These are phyloP conservation scores for Dinothrombium tinctorium DNA, from an alignment of 1,140 invertebrate species.

Conservation along the genomic window DNA sequence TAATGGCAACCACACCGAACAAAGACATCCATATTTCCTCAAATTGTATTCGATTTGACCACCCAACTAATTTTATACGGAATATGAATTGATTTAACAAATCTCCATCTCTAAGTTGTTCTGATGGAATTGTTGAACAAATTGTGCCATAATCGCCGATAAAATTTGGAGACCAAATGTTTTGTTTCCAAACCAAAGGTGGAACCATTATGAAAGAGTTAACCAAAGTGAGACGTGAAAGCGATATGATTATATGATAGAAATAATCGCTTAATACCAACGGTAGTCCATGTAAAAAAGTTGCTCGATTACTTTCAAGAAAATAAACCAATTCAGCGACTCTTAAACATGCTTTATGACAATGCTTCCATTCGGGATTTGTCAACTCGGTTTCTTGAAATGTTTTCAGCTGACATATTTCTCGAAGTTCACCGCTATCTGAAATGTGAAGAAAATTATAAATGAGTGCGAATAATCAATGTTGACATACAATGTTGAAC, in stretches of 20 bases:
- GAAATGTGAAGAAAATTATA: background rate
- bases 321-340: slow-evolving; percentile 21
- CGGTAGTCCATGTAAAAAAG: background rate
- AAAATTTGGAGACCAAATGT: slow-evolving; percentile 28
- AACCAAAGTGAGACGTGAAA: slow-evolving; percentile 33
- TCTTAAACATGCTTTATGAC: slow-evolving; percentile 11
- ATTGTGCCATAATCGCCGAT: slow-evolving; percentile 28
- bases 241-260: slow-evolving; percentile 19
- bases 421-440: background rate
- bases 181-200: slow-evolving; percentile 35
- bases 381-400: background rate
- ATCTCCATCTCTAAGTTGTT: slow-evolving; percentile 48
- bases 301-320: slow-evolving; percentile 13
- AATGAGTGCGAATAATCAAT: background rate
- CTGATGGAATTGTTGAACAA: slow-evolving; percentile 33
- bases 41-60: slow-evolving; percentile 58
- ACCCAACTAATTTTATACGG: slow-evolving; percentile 32
- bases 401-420: background rate
- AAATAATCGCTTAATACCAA: background rate
- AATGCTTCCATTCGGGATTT: background rate
- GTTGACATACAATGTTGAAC: background rate
- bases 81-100: slow-evolving; percentile 34
- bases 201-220: slow-evolving; percentile 39
- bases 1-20: slow-evolving; percentile 33
- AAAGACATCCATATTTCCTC: slow-evolving; percentile 83